Evolutionary conservation across 2,113 vertebrate species (phyloP), one percentile per base, ranked within the genome.

Genomic region (Cochlearius cochlearius): DNA sequence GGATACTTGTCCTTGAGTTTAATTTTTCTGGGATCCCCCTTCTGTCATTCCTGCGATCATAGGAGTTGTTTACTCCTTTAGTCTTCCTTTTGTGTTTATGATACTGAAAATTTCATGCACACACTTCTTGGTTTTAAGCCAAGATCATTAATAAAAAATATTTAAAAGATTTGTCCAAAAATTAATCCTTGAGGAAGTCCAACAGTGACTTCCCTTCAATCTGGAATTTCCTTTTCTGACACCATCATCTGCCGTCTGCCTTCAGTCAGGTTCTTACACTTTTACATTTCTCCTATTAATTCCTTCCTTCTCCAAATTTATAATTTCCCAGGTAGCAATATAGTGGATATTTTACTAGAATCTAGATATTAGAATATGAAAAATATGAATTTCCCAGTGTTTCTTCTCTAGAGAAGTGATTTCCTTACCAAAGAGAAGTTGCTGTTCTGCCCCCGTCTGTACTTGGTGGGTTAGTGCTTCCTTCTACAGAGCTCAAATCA

Each of bases 361-460:
- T 59, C 13, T 49, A 39, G 26, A 39, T 41, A 63, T 10, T 41
- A 36, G 29, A 90, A 94, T 26, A 68, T 2, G 1, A 82, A 82
- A 84, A 74, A 11, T 15, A 53, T 4, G 0, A 66, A 29, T 50
- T 75, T 75, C 12, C 3, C 13, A 36, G 2, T 52, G 34, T 47
- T 84, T 66, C 14, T 53, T 75, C 25, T 50, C 15, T 47, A 82
- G 45, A 74, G 90, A 78, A 59, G 3, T 4, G 4, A 38, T 58
- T 80, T 62, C 4, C 17, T 78, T 85, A 45, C 14, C 19, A 71
- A 67, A 58, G 6, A 11, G 39, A 25, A 4, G 20, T 55, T 63
- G 10, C 62, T 78, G 11, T 2, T 55, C 22, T 26, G 10, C 2
- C 29, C 11, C 52, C 1, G 1, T n/a, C 10, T 60, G 1, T 52